Evolutionary conservation across 2,797 vertebrate species (phyloP), one percentile per base, ranked within the genome.

Genomic region (Labroides dimidiatus): DNA sequence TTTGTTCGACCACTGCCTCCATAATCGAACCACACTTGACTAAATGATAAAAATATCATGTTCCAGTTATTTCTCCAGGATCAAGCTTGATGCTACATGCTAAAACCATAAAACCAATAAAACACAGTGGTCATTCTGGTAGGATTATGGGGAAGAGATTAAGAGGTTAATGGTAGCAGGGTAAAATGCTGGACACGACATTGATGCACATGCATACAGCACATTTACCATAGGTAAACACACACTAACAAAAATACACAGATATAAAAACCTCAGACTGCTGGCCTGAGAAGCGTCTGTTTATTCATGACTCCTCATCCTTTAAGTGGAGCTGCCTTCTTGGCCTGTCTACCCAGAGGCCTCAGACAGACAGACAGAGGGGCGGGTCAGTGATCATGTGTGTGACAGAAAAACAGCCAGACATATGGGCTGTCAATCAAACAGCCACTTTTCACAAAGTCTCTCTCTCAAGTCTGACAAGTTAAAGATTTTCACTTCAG

Each of bases 391-490:
- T 80, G 62, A 80, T 89, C 85, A 84, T 84, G 70, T 70, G 66
- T 64, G 64, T 89, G 87, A 85, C 87, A 87, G 81, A 80, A 84
- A 27, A 91, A 85, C 85, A 75, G 81, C 64, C 88, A 70, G 84
- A 55, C 60, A 9, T 72, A 79, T 69, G 69, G 77, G 58, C 80
- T 85, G 90, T 89, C 91, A 89, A 72, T 90, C 89, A 87, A 77
- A 72, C 36, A 12, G 45, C 52, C 80, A 76, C 81, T 86, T 73
- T 84, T 53, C 48, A 43, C 53, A 37, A 42, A 14, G 43, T 59
- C 60, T 54, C 69, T 62, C 69, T 75, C 67, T 81, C 51, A 81
- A 62, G 77, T 71, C 65, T 84, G 86, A 85, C 84, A 84, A 82
- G 81, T 36, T 64, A 81, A 81, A 72, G 66, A 84, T 77, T 80